Evolutionary conservation across 2,113 vertebrate species (phyloP).

Genomic region (Pelobates fuscus): DNA sequence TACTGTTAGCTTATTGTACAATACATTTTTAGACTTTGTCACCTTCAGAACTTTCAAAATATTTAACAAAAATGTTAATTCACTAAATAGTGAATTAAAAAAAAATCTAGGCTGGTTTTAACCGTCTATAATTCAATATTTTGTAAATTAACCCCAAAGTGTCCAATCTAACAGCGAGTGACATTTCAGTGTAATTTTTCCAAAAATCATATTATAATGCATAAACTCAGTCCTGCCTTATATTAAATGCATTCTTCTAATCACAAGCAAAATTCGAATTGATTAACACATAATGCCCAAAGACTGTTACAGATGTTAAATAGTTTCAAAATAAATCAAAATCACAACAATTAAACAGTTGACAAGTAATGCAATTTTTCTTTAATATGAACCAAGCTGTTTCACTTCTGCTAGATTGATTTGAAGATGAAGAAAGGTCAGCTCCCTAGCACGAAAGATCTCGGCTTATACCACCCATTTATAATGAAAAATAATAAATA

Average conservation of each 20-base stretch:
- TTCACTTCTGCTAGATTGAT: slow-evolving; percentile 70
- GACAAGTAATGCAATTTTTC: slow-evolving; percentile 67
- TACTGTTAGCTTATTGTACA: too few species aligned
- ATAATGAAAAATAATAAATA: slow-evolving; percentile 82
- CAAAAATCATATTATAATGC: background rate
- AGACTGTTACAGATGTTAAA: slow-evolving; percentile 67
- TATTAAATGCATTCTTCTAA: background rate
- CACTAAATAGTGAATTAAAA: too few species aligned
- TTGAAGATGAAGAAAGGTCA: slow-evolving; percentile 70
- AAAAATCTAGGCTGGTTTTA: too few species aligned
- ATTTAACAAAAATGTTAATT: too few species aligned
- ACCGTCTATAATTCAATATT: too few species aligned
- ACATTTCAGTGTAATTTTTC: too few species aligned
- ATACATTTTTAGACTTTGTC: too few species aligned
- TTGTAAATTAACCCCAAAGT: too few species aligned
- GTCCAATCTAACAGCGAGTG: too few species aligned
- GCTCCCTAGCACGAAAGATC: slow-evolving; percentile 56
- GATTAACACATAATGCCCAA: slow-evolving; percentile 66
- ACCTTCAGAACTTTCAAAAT: too few species aligned
- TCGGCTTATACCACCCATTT: slow-evolving; percentile 65
- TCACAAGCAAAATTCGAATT: slow-evolving; percentile 57
- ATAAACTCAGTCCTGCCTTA: background rate
- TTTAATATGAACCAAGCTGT: slow-evolving; percentile 72
- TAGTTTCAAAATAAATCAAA: slow-evolving; percentile 71
- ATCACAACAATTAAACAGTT: slow-evolving; percentile 68